These are phyloP conservation scores for Ameiurus melas DNA, from an alignment of 2,113 vertebrate genomes.

Conservation along the genomic window DNA sequence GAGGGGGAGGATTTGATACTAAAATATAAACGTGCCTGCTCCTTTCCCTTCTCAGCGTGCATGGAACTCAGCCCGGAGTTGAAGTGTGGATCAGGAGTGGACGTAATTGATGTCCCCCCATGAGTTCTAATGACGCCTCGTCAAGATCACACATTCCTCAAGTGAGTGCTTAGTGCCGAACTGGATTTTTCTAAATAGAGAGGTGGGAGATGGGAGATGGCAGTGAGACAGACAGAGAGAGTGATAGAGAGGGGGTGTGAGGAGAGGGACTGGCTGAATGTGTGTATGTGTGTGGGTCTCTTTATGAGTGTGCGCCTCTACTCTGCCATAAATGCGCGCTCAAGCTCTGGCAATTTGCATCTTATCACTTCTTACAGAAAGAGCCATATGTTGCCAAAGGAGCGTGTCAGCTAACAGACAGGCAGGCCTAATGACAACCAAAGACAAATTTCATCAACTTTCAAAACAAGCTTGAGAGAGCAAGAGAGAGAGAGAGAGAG, in stretches of 20 bases:
- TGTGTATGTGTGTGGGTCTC: conserved; percentile 38
- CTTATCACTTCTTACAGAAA: conserved; percentile 73
- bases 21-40: conserved; percentile 46
- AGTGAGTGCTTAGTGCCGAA: conserved; percentile 30
- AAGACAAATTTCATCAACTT: conserved; percentile 76
- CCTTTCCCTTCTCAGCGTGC: conserved; percentile 26
- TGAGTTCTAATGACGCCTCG: conserved; percentile 37
- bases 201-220: conserved; percentile 40
- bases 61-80: conserved; percentile 40
- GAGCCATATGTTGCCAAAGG: conserved; percentile 74
- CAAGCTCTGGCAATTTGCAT: conserved; percentile 71
- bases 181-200: conserved; percentile 46
- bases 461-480: conserved; percentile 51
- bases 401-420: conserved; percentile 75
- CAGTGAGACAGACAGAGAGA: conserved; percentile 35
- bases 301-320: conserved; percentile 28
- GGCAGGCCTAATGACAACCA: conserved; percentile 74
- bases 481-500: conserved; percentile 14
- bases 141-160: conserved; percentile 42
- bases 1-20: conserved; percentile 57
- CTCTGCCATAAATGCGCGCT: conserved; percentile 38
- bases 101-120: conserved; percentile 35
- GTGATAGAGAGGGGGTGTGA: conserved; percentile 37
- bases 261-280: conserved; percentile 12
- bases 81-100: conserved; percentile 41